Evolutionary conservation across 1,140 invertebrate genomes (phyloP).

Genomic region (Formica selysi): DNA sequence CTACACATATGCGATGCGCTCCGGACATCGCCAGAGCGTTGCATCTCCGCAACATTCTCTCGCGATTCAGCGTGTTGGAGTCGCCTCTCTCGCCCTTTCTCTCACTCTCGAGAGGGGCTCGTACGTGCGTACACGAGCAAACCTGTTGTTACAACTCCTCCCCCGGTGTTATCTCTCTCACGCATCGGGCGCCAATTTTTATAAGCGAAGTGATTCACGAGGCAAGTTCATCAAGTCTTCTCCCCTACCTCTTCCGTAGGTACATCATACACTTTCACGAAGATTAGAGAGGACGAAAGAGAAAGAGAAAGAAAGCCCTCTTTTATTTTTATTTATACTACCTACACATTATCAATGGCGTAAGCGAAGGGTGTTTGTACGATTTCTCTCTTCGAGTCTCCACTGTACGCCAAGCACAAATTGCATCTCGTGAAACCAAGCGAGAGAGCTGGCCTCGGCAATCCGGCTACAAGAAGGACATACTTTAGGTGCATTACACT

Average conservation of each 20-base stretch:
- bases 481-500: slow-evolving; percentile 58
- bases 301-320: not conserved
- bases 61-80: slow-evolving; percentile 64
- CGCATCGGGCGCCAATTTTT: slow-evolving; percentile 83
- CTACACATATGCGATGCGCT: not conserved
- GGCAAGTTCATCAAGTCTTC: slow-evolving; percentile 82
- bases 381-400: slow-evolving; percentile 33
- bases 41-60: slow-evolving; percentile 57
- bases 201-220: slow-evolving; percentile 82
- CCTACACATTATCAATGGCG: slow-evolving; percentile 37
- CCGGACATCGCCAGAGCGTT: slow-evolving; percentile 23
- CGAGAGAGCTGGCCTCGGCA: slow-evolving; percentile 11
- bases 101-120: not conserved
- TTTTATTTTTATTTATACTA: slow-evolving; percentile 38
- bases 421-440: slow-evolving; percentile 25
- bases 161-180: slow-evolving; percentile 80
- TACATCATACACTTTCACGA: slow-evolving; percentile 74
- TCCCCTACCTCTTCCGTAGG: slow-evolving; percentile 66
- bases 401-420: slow-evolving; percentile 17
- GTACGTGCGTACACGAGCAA: slow-evolving; percentile 76
- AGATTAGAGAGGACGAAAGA: slow-evolving; percentile 71
- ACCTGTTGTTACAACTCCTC: slow-evolving; percentile 84
- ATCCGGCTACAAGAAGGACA: slow-evolving; percentile 29
- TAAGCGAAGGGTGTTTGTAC: slow-evolving; percentile 30
- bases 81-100: slow-evolving; percentile 37